Base-by-base conservation (phyloP, 2,797 vertebrate species). In the Alfaro cultratus region DNA sequence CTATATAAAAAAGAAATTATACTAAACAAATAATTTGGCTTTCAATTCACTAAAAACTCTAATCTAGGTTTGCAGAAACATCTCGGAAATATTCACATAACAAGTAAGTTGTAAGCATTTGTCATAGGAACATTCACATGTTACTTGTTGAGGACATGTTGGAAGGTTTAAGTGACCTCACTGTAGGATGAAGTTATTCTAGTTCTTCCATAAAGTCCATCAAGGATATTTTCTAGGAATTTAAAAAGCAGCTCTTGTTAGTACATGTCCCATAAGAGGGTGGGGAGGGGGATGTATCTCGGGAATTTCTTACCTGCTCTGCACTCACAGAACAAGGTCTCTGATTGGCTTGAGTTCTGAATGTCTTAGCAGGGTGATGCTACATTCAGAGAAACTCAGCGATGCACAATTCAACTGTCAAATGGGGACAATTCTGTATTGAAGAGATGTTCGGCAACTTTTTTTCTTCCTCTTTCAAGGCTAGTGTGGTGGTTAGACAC, bases 381-480 rank as follows among this genome's bases (percentile, higher is more conserved):
- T 68, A 26, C 36, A 26, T 68, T 68, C 68, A 71, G 68, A 45
- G 41, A 41, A n/a, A 43, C 6, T n/a, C 41, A 15, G 68, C n/a
- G 23, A 46, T 16, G n/a, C 41, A 29, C 26, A 46, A 46, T n/a
- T 45, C 45, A 1, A 3, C 41, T 72, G 41, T 72, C 26, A 45
- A 45, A 72, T 72, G 43, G 13, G 64, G 64, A 68, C 36, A 12
- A 41, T 26, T 41, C 36, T 29, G 41, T 72, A 45, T 72, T 72
- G 4, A 29, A 72, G n/a, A 1, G 41, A 46, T 18, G 41, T 46
- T 72, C 6, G n/a, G 26, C n/a, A 15, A 71, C 26, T 13, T 43
- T 43, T 26, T 71, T 43, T 43, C 34, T 67, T 67, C n/a, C 26
- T 43, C 29, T 81, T 21, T 36, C 34, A 60, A 74, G 75, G 45